A percentile compares a stretch with the other conserved stretches of the same genome.
phyloP scores from a whole-genome alignment of 2,797 vertebrate species.

The Helicolenus hilgendorfi region DNA sequence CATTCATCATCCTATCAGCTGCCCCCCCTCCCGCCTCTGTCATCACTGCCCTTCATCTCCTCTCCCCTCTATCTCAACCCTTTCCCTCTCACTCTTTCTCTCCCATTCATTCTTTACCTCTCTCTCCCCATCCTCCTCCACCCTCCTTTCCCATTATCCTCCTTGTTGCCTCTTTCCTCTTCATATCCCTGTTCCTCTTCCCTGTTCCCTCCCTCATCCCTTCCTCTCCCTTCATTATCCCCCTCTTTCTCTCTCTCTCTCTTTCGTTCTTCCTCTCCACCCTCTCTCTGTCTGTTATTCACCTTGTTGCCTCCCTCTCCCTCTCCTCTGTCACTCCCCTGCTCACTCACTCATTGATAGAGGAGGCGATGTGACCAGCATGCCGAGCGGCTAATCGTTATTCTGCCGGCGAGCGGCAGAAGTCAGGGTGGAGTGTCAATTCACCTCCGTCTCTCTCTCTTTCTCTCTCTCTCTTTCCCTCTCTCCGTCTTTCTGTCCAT shows the following conservation, averaged over 20 bases:
- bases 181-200: conserved; percentile 12
- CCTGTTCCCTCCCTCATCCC: not conserved
- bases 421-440: conserved; percentile 83
- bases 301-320: conserved; percentile 37
- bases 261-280: not conserved
- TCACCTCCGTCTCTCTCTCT: conserved; percentile 49
- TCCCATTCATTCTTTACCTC: not conserved
- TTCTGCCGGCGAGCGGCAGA: conserved; percentile 75
- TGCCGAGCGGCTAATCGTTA: conserved; percentile 86
- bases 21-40: conserved; percentile 14
- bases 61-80: not conserved
- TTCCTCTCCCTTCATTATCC: not conserved
- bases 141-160: conserved; percentile 10
- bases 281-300: conserved; percentile 17
- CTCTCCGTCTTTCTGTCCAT: not conserved
- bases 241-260: not conserved
- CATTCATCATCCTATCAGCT: conserved; percentile 60
- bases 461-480: not conserved
- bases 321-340: conserved; percentile 43
- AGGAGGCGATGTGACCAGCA: conserved; percentile 82
- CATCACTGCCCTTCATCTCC: not conserved
- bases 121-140: not conserved
- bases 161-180: conserved; percentile 33
- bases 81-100: not conserved
- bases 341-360: conserved; percentile 83